Percentiles rank a stretch among this genome's conserved stretches.
phyloP scores from a whole-genome alignment of 64 coral and sea anemone species.

The Montipora cactus region DNA sequence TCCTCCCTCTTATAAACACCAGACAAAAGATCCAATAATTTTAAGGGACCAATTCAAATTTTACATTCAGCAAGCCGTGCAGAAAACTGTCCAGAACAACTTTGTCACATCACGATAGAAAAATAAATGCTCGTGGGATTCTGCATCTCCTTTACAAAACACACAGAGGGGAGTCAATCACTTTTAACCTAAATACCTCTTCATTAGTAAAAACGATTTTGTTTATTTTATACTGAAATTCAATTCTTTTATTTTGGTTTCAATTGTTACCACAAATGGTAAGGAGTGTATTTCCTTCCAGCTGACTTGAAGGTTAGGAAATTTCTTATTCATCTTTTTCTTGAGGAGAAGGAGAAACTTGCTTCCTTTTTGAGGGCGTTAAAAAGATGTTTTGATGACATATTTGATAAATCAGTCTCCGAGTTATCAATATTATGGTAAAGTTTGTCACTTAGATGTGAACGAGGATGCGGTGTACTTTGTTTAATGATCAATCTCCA shows the following conservation, averaged over 20 bases:
- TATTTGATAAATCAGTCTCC: too few relatives aligned
- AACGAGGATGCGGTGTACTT: too few relatives aligned
- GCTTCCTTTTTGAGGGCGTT: not conserved
- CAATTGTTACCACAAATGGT: too few relatives aligned
- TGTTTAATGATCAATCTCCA: too few relatives aligned
- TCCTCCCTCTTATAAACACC: not conserved
- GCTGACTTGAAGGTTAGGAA: not conserved
- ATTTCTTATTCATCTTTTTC: not conserved
- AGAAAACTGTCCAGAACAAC: not conserved
- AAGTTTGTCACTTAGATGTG: too few relatives aligned
- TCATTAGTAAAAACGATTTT: too few relatives aligned
- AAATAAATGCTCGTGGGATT: not conserved
- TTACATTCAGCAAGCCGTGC: not conserved
- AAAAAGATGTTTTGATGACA: not conserved
- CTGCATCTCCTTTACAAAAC: not conserved
- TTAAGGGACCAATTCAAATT: not conserved
- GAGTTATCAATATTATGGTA: too few relatives aligned
- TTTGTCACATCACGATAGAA: not conserved
- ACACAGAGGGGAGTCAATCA: not conserved
- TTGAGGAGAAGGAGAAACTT: not conserved
- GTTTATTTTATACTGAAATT: too few relatives aligned
- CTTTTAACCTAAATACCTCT: too few relatives aligned
- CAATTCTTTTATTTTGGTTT: too few relatives aligned
- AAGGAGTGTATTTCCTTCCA: not conserved
- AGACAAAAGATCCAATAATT: not conserved